Conservation (phyloP, 1,140 invertebrate genomes). For the Bombus turneri region DNA sequence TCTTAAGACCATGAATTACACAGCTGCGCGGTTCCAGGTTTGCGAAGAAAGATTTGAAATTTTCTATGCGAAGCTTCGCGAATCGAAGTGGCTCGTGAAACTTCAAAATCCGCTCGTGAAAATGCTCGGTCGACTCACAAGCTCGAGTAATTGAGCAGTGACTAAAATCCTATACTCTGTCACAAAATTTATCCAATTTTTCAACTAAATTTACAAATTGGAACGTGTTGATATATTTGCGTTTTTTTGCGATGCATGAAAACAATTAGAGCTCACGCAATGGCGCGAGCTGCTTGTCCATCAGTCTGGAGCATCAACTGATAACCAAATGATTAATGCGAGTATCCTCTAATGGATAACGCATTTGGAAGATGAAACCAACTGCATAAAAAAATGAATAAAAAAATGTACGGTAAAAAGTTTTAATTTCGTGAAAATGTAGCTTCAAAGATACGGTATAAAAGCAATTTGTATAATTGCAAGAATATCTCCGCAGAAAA, state of each 20-base stretch:
- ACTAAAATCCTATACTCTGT: not conserved
- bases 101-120: not conserved
- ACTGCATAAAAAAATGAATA: not conserved
- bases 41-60: conserved; percentile 4
- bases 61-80: not conserved
- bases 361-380: not conserved
- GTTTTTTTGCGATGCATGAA: not conserved
- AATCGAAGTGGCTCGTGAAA: not conserved
- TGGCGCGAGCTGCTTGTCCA: not conserved
- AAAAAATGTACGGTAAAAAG: not conserved
- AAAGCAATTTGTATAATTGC: not conserved
- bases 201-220: not conserved
- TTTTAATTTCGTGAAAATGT: not conserved
- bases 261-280: not conserved
- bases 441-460: no score
- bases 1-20: conserved; percentile 46
- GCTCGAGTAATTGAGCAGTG: not conserved
- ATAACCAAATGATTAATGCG: conserved; percentile 7
- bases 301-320: not conserved
- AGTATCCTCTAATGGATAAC: not conserved
- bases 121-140: not conserved
- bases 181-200: no score
- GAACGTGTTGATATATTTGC: not conserved
- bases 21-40: not conserved
- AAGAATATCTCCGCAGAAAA: not conserved